Conservation (phyloP, 2,113 vertebrate species). For the Corvus hawaiiensis region DNA sequence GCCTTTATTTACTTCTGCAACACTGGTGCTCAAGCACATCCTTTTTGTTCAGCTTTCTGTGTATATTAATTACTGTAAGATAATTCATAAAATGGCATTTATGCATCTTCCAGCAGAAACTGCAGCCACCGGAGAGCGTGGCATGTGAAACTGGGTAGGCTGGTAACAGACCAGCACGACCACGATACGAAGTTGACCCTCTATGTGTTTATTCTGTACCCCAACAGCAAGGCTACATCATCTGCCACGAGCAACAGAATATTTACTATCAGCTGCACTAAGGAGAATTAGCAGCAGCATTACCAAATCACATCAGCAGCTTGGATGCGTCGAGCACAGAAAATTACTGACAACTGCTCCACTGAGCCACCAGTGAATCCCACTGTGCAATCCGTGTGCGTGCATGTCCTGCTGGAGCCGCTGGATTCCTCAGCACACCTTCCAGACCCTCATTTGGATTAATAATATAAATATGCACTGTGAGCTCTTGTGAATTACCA, state of each 20-base stretch:
- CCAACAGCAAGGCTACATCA: not conserved
- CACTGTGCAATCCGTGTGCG: not conserved
- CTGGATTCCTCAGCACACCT: slow-evolving; percentile 1
- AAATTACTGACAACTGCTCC: slow-evolving; percentile 33
- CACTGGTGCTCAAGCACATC: not conserved
- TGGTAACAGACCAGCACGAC: not conserved
- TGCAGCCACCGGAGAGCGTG: not conserved
- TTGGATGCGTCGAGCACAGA: not conserved
- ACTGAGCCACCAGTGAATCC: not conserved
- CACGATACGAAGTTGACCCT: not conserved
- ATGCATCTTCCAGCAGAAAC: not conserved
- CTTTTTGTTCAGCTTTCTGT: not conserved
- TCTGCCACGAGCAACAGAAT: slow-evolving; percentile 1
- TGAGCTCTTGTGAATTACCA: slow-evolving; percentile 6
- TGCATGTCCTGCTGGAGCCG: not conserved
- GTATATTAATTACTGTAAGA: slow-evolving; percentile 2
- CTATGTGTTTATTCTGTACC: not conserved
- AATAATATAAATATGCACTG: not conserved
- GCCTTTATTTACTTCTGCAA: not conserved
- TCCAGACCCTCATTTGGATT: not conserved
- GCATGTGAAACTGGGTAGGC: not conserved
- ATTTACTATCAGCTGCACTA: slow-evolving; percentile 41
- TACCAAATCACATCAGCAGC: not conserved
- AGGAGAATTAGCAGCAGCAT: slow-evolving; percentile 17
- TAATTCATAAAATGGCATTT: not conserved